Base-by-base conservation (phyloP, 1,140 invertebrate genomes). In the Ceratosolen solmsi region DNA sequence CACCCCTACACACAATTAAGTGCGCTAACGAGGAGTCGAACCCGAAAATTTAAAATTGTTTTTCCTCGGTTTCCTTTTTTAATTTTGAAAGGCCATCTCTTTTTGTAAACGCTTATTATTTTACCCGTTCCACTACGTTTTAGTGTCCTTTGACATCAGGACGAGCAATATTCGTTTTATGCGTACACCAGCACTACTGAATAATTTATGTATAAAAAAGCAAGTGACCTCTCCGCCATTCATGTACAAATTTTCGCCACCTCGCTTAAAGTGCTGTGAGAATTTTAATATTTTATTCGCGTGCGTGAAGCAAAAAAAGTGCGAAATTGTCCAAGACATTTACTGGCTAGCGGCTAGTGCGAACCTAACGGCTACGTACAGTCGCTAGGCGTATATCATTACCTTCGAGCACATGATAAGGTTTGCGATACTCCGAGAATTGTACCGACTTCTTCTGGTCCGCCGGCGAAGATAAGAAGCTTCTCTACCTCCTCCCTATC, bases 401-500 rank as follows among this genome's bases (percentile, higher is more conserved):
- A 65, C 30, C 65, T 71, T 79, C 65, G 49, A 71, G 77, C 46
- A 4, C 68, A 33, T 65, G 85, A 85, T 85, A 83, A 82, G 76
- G 77, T 49, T 13, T 41, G 41, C 41, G 79, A 80, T 85, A 83
- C 73, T 73, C 77, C 36, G 75, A 80, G 77, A 85, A 79, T 79
- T 82, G 82, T 83, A 84, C 82, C 60, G 38, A 41, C 30, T 68
- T 82, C 82, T 83, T 82, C 79, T 82, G 74, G 65, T 82, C 80
- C 70, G 73, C 83, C 77, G 60, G 79, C 77, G 49, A 56, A 85
- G 83, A 85, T 83, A 85, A 85, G 84, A 79, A 79, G 76, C 65
- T 65, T 20, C 46, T 63, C 60, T 58, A 75, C 68, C 46, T 46
- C 13, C 33, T 41, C 11, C 49, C 22, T 2, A 0, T 33, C 15